Evolutionary conservation across 2,113 vertebrate genomes (phyloP), one percentile per base, ranked within the genome.

Genomic region (Pollimyrus isidori): DNA sequence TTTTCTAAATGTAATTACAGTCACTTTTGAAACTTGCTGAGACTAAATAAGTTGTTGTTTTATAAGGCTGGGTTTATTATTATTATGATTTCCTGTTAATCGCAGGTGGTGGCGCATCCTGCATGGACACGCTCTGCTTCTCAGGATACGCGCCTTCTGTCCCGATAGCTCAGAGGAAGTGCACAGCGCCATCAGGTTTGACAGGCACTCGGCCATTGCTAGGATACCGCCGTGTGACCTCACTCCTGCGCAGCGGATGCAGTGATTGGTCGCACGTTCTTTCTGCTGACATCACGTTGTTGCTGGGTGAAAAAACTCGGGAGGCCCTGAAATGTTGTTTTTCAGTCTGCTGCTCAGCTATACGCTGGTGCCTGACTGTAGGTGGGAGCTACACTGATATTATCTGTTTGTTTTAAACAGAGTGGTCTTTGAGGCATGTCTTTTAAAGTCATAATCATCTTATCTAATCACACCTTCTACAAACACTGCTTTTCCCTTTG

Each of bases 211-310:
- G 53, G 52, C 62, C 89, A 88, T 90, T 88, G 89, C 89, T 90
- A 88, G 86, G 89, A 90, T 87, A 90, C 89, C 19, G 58, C 48
- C 6, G 58, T 87, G 89, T 89, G 89, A 89, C 89, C 69, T 90
- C 89, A 88, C 89, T 82, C 56, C 89, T 62, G 85, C 42, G 45
- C 69, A 83, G 50, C 89, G 9, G 50, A 83, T 86, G 45, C 86
- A 84, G 9, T 88, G 86, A 90, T 90, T 90, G 89, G 89, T 62
- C 89, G 76, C 49, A 88, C 39, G 15, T 42, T 82, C 89, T 83
- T 90, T 82, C 89, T 88, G 89, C 89, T 90, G 89, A 90, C 89
- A 90, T 90, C 89, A 90, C 80, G 86, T 88, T 90, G 89, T 90
- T 90, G 89, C 89, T 86, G 89, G 89, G 89, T 88, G 89, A 88